A percentile compares a stretch with the other conserved stretches of the same genome.
Evolutionary conservation across 2,113 vertebrate species (phyloP).

Genomic region (Martes martes): DNA sequence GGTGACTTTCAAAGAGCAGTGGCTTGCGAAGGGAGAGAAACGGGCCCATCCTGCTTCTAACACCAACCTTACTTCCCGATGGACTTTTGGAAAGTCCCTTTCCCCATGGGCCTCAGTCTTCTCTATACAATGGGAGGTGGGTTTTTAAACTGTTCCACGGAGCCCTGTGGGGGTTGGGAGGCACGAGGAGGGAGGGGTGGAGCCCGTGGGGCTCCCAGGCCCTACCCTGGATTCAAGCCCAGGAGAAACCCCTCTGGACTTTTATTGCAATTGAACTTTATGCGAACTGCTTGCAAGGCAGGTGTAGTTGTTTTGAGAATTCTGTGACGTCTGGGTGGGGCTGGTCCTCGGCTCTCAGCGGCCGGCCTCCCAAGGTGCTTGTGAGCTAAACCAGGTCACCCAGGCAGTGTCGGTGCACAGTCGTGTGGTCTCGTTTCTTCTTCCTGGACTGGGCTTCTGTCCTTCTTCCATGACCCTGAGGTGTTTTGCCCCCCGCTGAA

Average conservation of each 20-base stretch:
- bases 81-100: not conserved
- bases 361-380: no score
- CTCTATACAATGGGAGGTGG: not conserved
- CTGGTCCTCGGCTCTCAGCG: not conserved
- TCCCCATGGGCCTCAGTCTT: not conserved
- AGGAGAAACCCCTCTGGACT: not conserved
- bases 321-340: not conserved
- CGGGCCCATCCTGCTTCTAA: not conserved
- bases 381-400: not conserved
- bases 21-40: not conserved
- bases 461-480: not conserved
- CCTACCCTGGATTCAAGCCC: not conserved
- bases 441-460: not conserved
- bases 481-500: not conserved
- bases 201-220: not conserved
- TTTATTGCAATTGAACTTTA: not conserved
- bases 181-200: accelerated
- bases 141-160: not conserved
- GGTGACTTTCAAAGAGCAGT: not conserved
- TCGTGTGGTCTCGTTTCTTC: not conserved
- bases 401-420: accelerated
- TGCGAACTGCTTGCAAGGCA: not conserved
- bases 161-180: not conserved
- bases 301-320: not conserved
- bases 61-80: not conserved